phyloP scores from a whole-genome alignment of 30 jellyfish, hydroid and myxozoan species.

The Sanderia malayensis region DNA sequence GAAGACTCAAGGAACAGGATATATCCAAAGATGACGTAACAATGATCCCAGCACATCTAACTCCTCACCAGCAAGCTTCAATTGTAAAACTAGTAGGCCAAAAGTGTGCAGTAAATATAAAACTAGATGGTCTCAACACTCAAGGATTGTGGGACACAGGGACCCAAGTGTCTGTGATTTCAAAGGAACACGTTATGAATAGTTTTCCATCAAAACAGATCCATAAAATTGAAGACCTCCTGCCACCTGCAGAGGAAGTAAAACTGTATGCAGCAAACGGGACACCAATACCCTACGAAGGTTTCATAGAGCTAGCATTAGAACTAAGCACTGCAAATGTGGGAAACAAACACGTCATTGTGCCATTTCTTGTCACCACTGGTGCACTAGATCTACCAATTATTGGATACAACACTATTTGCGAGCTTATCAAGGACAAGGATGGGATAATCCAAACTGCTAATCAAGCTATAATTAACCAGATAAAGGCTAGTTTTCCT shows the following conservation, averaged over 20 bases:
- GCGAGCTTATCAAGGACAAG: conserved; percentile 20
- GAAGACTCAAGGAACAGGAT: conserved; percentile 6
- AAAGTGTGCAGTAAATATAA: conserved; percentile 9
- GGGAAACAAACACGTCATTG: not conserved
- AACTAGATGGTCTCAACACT: conserved; percentile 8
- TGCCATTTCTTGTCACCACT: conserved; percentile 25
- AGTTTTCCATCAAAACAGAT: conserved; percentile 6
- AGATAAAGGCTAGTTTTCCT: conserved; percentile 27
- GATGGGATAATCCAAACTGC: not conserved
- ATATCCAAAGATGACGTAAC: conserved; percentile 1
- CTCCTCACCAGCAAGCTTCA: conserved; percentile 20
- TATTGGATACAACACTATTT: conserved; percentile 24
- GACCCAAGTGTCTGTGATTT: conserved; percentile 28
- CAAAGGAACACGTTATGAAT: conserved; percentile 8
- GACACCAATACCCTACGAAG: conserved; percentile 26
- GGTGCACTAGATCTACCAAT: conserved; percentile 32
- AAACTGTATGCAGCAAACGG: conserved; percentile 15
- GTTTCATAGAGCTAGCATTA: conserved; percentile 1
- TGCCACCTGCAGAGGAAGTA: conserved; percentile 3
- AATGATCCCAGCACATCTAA: conserved; percentile 10
- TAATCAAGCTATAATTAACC: not conserved
- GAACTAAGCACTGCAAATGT: not conserved
- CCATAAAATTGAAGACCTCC: not conserved
- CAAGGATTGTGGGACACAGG: too few relatives aligned
- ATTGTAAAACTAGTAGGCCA: conserved; percentile 14